Percentiles rank a stretch among this genome's conserved stretches.
These are phyloP conservation scores for Acrocephalus arundinaceus DNA, from an alignment of 2,113 vertebrate genomes.

Conservation along the genomic window DNA sequence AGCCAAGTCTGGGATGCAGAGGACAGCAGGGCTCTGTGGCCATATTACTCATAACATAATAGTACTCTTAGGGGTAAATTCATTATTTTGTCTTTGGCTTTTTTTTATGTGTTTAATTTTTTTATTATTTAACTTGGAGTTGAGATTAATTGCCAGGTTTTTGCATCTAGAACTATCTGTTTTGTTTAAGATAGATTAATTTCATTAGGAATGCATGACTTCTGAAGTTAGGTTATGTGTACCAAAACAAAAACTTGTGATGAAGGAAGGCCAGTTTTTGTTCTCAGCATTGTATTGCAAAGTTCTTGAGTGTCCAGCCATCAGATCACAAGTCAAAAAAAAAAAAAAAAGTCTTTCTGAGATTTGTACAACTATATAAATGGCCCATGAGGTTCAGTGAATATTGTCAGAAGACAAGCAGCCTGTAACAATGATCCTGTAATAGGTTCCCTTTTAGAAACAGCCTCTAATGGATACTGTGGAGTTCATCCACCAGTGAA, in stretches of 20 bases:
- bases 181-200: background rate
- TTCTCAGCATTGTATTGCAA: background rate
- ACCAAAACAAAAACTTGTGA: background rate
- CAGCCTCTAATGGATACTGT: background rate
- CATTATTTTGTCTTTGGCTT: background rate
- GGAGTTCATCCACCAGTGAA: background rate
- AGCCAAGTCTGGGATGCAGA: background rate
- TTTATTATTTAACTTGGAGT: background rate
- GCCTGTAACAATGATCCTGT: rapidly evolving
- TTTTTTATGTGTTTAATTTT: background rate
- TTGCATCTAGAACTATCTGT: background rate
- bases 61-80: background rate
- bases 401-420: background rate
- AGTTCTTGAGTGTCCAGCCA: background rate
- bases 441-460: background rate
- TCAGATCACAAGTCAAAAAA: background rate
- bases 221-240: background rate
- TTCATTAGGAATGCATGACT: background rate
- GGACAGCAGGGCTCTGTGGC: background rate
- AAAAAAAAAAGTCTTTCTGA: background rate
- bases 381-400: background rate
- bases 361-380: background rate
- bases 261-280: background rate
- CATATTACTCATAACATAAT: background rate
- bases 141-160: background rate